Evolutionary conservation across 1,140 invertebrate genomes (phyloP).

Genomic region (Meloidogyne floridensis): DNA sequence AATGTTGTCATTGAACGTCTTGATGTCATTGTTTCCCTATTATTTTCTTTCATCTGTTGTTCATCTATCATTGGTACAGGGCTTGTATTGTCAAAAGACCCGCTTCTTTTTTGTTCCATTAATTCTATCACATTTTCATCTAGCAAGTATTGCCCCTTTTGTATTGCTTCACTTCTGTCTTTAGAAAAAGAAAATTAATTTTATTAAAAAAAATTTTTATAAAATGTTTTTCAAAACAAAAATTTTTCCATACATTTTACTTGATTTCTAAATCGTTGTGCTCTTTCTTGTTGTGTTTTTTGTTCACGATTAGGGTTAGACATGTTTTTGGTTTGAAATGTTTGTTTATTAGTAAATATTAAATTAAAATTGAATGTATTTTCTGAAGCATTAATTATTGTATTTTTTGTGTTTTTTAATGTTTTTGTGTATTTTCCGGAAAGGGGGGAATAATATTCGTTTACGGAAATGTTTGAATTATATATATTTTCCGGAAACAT

Average conservation of each 20-base stretch:
- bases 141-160: constrained; percentile 63
- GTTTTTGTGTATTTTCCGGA: not conserved
- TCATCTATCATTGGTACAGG: not conserved
- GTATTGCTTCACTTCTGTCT: constrained; percentile 63
- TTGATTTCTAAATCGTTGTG: not conserved
- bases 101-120: not conserved
- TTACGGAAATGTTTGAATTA: not conserved
- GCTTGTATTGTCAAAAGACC: not conserved
- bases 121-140: not conserved
- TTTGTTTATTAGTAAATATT: not conserved
- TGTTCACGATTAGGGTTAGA: not conserved
- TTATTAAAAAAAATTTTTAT: not conserved
- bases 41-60: not conserved
- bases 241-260: not conserved
- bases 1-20: not conserved
- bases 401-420: not conserved
- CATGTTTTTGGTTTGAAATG: not conserved
- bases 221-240: not conserved
- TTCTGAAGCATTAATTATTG: not conserved
- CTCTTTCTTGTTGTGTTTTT: not conserved
- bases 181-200: constrained; percentile 7
- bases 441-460: not conserved
- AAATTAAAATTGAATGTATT: not conserved
- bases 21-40: not conserved
- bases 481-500: constrained; percentile 1